phyloP scores from a whole-genome alignment of 2,888 invertebrate species.

The Trissoscelio sp. region DNA sequence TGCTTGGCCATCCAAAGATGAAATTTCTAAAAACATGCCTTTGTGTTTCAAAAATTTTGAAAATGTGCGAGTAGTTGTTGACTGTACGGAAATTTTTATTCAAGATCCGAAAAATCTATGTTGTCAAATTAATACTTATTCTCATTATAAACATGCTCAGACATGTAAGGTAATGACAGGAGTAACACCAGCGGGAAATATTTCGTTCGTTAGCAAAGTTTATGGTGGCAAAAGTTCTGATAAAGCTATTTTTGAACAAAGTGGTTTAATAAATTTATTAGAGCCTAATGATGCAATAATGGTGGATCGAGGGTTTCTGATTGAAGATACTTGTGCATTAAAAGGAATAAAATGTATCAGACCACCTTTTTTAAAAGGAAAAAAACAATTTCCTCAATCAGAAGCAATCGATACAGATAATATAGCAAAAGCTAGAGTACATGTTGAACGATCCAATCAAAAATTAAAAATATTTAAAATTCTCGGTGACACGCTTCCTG shows the following conservation, averaged over 20 bases:
- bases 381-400: conserved; percentile 42
- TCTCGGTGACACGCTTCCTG: neutral
- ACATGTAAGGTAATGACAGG: conserved; percentile 7
- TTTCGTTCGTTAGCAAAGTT: conserved; percentile 4
- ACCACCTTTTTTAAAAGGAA: neutral
- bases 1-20: conserved; percentile 63
- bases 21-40: conserved; percentile 69
- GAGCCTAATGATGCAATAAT: neutral
- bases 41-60: conserved; percentile 70
- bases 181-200: conserved; percentile 9
- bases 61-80: conserved; percentile 66
- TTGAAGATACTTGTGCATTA: neutral
- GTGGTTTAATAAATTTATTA: conserved; percentile 1
- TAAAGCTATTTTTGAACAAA: conserved; percentile 2
- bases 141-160: neutral
- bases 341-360: neutral
- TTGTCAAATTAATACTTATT: neutral
- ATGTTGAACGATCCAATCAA: conserved; percentile 2
- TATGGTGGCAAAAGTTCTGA: conserved; percentile 5
- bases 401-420: conserved; percentile 19
- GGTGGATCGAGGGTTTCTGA: conserved; percentile 5
- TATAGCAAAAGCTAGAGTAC: conserved; percentile 1
- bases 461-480: neutral
- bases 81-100: conserved; percentile 10
- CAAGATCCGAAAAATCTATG: neutral